These are phyloP conservation scores for Lagopus leucura DNA, from an alignment of 2,113 vertebrate genomes.

Conservation along the genomic window DNA sequence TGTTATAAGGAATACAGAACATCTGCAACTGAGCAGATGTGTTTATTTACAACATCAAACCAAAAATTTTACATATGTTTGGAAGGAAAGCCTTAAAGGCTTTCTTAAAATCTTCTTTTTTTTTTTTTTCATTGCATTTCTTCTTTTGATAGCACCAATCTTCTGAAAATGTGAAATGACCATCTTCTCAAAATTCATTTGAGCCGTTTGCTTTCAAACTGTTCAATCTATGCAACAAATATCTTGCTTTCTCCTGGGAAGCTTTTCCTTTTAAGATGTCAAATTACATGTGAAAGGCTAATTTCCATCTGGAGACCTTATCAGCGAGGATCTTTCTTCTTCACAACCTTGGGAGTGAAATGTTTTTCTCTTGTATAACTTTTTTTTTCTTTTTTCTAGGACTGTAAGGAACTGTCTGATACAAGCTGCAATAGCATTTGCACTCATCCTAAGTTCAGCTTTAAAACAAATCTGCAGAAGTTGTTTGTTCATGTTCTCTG, in stretches of 20 bases:
- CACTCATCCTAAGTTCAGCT: neutral
- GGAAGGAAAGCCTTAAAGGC: neutral
- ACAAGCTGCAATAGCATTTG: neutral
- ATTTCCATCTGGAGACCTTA: conserved; percentile 63
- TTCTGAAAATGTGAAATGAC: conserved; percentile 25
- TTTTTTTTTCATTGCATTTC: neutral
- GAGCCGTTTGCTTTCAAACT: conserved; percentile 34
- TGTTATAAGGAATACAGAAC: neutral
- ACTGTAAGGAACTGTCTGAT: neutral
- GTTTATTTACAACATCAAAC: neutral
- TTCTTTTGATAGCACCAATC: neutral
- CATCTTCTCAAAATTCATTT: conserved; percentile 46
- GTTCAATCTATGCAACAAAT: conserved; percentile 52
- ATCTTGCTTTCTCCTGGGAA: conserved; percentile 59
- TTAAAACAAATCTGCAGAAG: neutral
- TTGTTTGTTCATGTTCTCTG: neutral
- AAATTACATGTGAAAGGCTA: conserved; percentile 72
- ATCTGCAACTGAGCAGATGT: neutral
- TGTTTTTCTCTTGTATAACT: conserved; percentile 46
- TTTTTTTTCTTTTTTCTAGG: neutral
- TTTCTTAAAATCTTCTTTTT: neutral
- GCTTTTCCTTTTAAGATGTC: conserved; percentile 65
- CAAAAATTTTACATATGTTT: neutral
- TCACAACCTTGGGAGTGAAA: conserved; percentile 49
- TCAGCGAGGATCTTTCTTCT: conserved; percentile 48